Evolutionary conservation across 1,140 invertebrate species (phyloP), one percentile per base, ranked within the genome.

Genomic region (Drosophila prosaltans): DNA sequence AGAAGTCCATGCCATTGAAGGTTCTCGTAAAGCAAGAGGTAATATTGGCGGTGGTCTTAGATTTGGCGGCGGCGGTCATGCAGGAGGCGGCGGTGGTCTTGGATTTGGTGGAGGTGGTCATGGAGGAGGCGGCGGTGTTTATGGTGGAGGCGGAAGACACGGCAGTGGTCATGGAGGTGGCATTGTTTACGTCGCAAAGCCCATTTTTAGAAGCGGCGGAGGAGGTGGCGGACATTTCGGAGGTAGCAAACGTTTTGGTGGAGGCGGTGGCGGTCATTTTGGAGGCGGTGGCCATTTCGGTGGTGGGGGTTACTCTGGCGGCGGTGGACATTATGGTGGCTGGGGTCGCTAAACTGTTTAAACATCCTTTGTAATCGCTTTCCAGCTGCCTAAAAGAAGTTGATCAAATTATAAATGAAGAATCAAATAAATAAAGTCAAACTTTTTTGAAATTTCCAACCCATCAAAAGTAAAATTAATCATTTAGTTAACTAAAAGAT

Each of bases 1-100:
- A 1, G 43, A 16, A 16, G 40, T 2, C 4, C 67, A 74, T 57
- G 67, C 10, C 4, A 70, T 70, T 8, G 45, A 55, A 36, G 72
- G 62, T 0, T 21, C 3, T 30, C 64, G 74, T 6, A 57, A 55
- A 21, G 60, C 36, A 16, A 6, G 59, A 16, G 30, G 36, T 4
- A 16, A 3, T 3, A 3, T 40, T 8, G 28, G 9, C 59, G 16
- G 21, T 26, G 62, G 66, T n/a, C 51, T 28, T 4, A 4, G 28
- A 16, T 16, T 16, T 16, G 58, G 58, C 9, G 55, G 69, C 21
- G n/a, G 36, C 30, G 62, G 65, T 11, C 6, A 36, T 36, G 32
- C 3, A 6, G 32, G 32, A 36, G 16, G 57, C 6, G 41, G 61
- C 59, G 16, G 21, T 26, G 62, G 66, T n/a, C 51, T 28, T 4